These are phyloP conservation scores for Drosophila multiciliata DNA, from an alignment of 2,888 invertebrate genomes.

Conservation along the genomic window DNA sequence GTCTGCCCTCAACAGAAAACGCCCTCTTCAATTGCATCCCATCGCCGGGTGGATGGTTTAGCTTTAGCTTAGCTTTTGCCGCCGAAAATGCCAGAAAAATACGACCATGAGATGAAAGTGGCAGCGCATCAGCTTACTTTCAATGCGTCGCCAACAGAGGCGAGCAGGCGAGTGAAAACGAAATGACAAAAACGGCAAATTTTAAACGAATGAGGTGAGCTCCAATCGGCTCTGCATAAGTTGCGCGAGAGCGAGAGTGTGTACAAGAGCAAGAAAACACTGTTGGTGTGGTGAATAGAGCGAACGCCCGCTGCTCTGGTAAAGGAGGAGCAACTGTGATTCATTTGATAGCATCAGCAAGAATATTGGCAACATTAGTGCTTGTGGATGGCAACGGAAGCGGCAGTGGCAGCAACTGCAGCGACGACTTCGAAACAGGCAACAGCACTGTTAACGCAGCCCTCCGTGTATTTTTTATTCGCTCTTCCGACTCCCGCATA, in stretches of 20 bases:
- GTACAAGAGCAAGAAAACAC: conserved; percentile 6
- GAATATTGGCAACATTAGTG: not conserved
- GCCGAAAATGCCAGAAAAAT: conserved; percentile 62
- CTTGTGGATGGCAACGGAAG: conserved; percentile 8
- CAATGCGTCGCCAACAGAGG: conserved; percentile 33
- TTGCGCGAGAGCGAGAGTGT: conserved; percentile 3
- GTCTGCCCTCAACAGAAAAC: conserved; percentile 34
- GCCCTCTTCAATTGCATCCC: conserved; percentile 31
- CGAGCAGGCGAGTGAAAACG: conserved; percentile 66
- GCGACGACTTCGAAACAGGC: conserved; percentile 28
- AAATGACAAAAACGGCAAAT: conserved; percentile 52
- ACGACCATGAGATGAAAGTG: conserved; percentile 57
- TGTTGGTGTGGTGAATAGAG: conserved; percentile 38
- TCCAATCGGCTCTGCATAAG: conserved; percentile 17
- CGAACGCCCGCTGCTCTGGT: conserved; percentile 35
- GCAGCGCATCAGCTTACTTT: not conserved
- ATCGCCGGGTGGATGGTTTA: conserved; percentile 22
- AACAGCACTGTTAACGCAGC: conserved; percentile 30
- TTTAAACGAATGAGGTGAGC: conserved; percentile 45
- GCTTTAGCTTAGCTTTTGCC: conserved; percentile 47
- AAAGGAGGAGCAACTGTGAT: conserved; percentile 44
- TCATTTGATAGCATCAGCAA: conserved; percentile 56
- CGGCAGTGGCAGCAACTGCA: conserved; percentile 23
- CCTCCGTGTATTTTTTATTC: conserved; percentile 48
- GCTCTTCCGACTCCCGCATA: conserved; percentile 37